These are phyloP conservation scores for Lochmaea crataegi DNA, from an alignment of 2,888 invertebrate genomes.

Conservation along the genomic window DNA sequence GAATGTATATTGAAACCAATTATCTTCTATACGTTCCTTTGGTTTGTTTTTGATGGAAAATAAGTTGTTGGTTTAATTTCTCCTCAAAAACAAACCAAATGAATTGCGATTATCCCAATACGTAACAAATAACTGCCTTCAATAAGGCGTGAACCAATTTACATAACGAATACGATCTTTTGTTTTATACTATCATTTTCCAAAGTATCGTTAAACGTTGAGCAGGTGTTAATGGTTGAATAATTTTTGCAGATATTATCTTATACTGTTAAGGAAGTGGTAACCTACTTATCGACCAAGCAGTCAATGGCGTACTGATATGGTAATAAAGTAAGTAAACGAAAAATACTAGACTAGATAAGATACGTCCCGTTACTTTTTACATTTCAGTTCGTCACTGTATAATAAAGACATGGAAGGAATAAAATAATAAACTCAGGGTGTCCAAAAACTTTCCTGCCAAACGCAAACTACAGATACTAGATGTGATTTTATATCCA, in stretches of 20 bases:
- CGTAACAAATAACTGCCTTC: background rate
- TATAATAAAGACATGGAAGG: background rate
- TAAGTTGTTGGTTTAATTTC: no score
- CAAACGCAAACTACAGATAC: no score
- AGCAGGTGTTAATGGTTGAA: conserved; percentile 37
- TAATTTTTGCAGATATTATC: conserved; percentile 31
- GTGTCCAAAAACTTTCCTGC: no score
- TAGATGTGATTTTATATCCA: no score
- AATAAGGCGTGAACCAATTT: conserved; percentile 24
- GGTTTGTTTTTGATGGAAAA: no score
- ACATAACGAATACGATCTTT: conserved; percentile 27
- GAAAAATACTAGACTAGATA: background rate
- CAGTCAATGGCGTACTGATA: background rate
- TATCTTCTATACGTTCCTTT: no score
- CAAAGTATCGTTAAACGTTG: conserved; percentile 31
- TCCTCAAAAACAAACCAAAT: no score
- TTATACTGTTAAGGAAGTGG: conserved; percentile 33
- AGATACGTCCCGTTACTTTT: no score
- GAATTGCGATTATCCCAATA: no score
- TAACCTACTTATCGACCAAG: conserved; percentile 33
- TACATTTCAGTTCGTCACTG: no score
- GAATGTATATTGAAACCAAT: no score
- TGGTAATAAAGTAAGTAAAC: background rate
- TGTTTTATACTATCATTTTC: conserved; percentile 27
- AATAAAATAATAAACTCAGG: no score